phyloP scores from a whole-genome alignment of 2,888 invertebrate species.

The Pristionchus mayeri region DNA sequence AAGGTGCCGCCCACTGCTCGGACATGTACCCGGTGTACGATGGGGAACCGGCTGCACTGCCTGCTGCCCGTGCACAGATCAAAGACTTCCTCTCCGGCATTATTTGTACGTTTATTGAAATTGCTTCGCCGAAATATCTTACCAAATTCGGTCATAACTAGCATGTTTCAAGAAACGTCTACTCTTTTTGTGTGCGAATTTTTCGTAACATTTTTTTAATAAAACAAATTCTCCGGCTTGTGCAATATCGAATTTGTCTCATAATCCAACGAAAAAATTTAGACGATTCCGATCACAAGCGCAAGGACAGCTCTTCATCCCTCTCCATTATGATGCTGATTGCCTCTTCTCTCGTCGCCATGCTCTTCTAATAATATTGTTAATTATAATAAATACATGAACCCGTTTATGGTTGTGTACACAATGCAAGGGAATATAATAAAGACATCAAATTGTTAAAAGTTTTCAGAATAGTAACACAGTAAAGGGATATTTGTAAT shows the following conservation, averaged over 20 bases:
- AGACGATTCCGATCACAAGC: slow-evolving; percentile 12
- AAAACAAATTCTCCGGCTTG: background rate
- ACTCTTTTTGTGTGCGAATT: background rate
- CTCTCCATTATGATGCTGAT: background rate
- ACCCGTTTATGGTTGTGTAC: too few species aligned
- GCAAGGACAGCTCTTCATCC: background rate
- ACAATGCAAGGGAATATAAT: too few species aligned
- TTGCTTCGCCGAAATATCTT: background rate
- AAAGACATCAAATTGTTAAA: too few species aligned
- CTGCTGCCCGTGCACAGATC: slow-evolving; percentile 59
- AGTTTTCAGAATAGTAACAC: too few species aligned
- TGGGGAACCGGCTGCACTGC: slow-evolving; percentile 63
- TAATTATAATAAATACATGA: too few species aligned
- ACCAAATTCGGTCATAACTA: background rate
- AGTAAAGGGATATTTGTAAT: too few species aligned
- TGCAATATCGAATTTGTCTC: background rate
- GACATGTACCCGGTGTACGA: slow-evolving; percentile 71
- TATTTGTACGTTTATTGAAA: slow-evolving; percentile 2
- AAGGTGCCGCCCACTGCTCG: slow-evolving; percentile 67
- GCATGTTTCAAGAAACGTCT: background rate
- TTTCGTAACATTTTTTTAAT: background rate
- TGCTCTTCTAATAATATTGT: background rate
- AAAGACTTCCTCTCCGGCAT: slow-evolving; percentile 41
- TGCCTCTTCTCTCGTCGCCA: background rate
- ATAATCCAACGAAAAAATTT: background rate